Base-by-base conservation (phyloP, 2,797 vertebrate genomes). In the Chrosomus eos region DNA sequence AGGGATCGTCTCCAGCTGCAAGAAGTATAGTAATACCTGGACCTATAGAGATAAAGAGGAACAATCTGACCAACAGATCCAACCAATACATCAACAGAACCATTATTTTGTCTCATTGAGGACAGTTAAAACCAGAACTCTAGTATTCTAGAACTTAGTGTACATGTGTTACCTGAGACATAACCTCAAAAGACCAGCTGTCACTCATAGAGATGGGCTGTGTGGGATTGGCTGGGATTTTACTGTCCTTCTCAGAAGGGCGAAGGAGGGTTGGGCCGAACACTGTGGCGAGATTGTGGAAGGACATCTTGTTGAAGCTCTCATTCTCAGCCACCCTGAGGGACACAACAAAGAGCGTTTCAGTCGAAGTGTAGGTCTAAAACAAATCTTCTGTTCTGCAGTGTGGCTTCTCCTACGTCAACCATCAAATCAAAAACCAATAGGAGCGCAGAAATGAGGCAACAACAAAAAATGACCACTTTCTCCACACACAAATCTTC, bases 141-240 rank as follows among this genome's bases (percentile, higher is more conserved):
- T 33, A 67, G 14, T 8, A 28, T n/a, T 80, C 33, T 26, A 26
- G 74, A 38, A 28, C 18, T 5, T 16, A 10, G 26, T 36, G 10
- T 62, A 33, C 36, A 23, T 43, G 81, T 81, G 68, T 67, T 95
- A 99, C 98, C 97, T 99, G 98, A 89, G 98, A 97, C 98, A 99
- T 99, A 87, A 99, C 98, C 91, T 99, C 98, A 88, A 99, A 94
- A 72, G 98, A 99, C 98, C 98, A 99, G 94, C 98, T 99, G 91
- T 99, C 98, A 5, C 96, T 96, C 98, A 99, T 99, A 89, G 96
- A 96, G 93, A 99, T 97, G 11, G 98, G 97, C 83, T 99, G 98
- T 4, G 96, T 97, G 38, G 98, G 98, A 93, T 98, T 98, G 9
- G 95, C 85, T 2, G 97, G 97, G 82, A 97, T 97, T 94, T 98